Base-by-base conservation (phyloP, 2,797 vertebrate species). In the Tamandua tetradactyla region DNA sequence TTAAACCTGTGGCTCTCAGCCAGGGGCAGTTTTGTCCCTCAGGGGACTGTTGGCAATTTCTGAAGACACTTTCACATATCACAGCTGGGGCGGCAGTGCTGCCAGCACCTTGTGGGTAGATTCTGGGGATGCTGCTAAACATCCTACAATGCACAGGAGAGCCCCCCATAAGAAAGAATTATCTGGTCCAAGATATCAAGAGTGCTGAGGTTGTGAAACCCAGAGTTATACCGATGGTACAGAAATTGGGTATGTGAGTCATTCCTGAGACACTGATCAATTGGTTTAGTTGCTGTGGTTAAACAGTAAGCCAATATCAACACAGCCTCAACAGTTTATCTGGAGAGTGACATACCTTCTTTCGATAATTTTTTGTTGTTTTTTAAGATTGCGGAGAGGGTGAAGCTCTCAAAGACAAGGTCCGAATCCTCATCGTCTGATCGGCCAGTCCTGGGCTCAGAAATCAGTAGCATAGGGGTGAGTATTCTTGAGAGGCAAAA, bases 401-500 rank as follows among this genome's bases (percentile, higher is more conserved):
- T 99, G 71, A 99, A 99, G 95, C 97, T 99, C 44, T 99, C 99
- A 69, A 99, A 99, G 97, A 99, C 99, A 7, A 98, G 99, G 95
- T 99, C 99, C 0, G 99, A 99, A 80, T 99, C 99, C 4, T 99
- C 98, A 0, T 98, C 99, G 0, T 98, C 99, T 14, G 99, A 99
- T 89, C 98, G 99, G 93, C 98, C 99, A 12, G 98, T 99, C 74
- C 98, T 99, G 96, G 99, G 99, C 95, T 99, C 99, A 47, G 99
- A 99, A 96, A 99, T 99, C 98, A 99, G 98, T 98, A 99, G 98
- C 97, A 98, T 99, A 47, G 99, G 99, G 98, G 99, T 99, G 95
- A 99, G 98, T 97, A 94, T 84, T 85, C 37, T 69, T 12, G 68
- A 79, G 30, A n/a, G 42, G 44, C 15, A 4, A 44, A 18, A 18